A percentile compares a stretch with the other conserved stretches of the same genome.
Conservation (phyloP, 2,888 invertebrate genomes). For the Tetragonula carbonaria region DNA sequence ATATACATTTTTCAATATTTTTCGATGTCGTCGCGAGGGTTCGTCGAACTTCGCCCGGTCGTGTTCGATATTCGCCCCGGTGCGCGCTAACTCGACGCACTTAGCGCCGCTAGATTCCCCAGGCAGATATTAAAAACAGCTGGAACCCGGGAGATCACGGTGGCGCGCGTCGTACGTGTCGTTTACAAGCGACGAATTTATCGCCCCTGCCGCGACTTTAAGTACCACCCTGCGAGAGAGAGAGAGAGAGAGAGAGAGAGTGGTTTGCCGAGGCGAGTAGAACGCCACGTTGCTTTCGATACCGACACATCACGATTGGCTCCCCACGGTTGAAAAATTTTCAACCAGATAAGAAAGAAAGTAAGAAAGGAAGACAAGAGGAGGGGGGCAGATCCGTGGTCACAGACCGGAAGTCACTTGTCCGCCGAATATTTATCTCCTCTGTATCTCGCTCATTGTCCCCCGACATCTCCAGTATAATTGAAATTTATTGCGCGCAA, state of each 20-base stretch:
- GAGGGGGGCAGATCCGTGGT: neutral
- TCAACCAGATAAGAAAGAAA: constrained; percentile 41
- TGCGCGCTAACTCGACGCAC: constrained; percentile 62
- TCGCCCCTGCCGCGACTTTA: constrained; percentile 66
- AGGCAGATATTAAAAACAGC: constrained; percentile 75
- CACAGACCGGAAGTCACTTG: constrained; percentile 25
- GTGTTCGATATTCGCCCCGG: constrained; percentile 21
- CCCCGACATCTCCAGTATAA: constrained; percentile 30
- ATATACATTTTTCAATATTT: constrained; percentile 14
- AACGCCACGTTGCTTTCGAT: constrained; percentile 62
- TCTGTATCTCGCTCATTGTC: constrained; percentile 43
- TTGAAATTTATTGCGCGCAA: constrained; percentile 49
- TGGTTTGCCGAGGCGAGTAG: constrained; percentile 23
- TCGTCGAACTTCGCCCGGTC: constrained; percentile 56
- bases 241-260: neutral
- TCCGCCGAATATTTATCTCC: constrained; percentile 39
- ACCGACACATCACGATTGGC: neutral
- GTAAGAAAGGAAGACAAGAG: constrained; percentile 31
- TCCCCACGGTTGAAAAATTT: constrained; percentile 40
- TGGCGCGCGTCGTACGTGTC: constrained; percentile 56
- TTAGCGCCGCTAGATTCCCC: constrained; percentile 69
- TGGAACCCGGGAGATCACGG: constrained; percentile 55
- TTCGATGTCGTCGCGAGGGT: constrained; percentile 33
- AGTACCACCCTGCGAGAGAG: constrained; percentile 50
- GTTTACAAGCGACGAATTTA: constrained; percentile 71